Percentiles rank a stretch among this genome's conserved stretches.
Conservation (phyloP, 2,797 vertebrate genomes). For the Pygocentrus nattereri region DNA sequence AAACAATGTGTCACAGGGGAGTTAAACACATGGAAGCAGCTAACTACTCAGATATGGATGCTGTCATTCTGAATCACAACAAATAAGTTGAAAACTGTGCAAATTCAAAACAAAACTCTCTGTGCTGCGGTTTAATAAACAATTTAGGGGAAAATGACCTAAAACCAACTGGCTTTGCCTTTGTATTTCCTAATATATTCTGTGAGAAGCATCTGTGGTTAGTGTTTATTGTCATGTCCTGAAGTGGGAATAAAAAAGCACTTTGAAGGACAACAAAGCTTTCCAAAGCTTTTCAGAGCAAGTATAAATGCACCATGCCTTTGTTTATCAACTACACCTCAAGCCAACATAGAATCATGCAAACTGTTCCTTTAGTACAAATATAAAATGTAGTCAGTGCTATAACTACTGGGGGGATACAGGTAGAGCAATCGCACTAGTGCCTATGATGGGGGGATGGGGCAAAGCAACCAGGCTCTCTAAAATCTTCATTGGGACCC, state of each 20-base stretch:
- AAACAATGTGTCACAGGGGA: not conserved
- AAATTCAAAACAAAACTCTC: not conserved
- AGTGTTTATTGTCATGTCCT: not conserved
- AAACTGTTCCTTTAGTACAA: no score
- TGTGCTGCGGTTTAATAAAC: not conserved
- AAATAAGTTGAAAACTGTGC: not conserved
- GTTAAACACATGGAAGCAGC: not conserved
- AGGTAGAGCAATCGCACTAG: no score
- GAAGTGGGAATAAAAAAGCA: not conserved
- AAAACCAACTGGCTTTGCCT: not conserved
- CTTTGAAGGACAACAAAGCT: not conserved
- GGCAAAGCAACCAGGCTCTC: no score
- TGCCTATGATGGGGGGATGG: no score
- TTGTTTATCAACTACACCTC: no score
- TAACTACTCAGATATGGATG: not conserved
- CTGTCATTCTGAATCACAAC: not conserved
- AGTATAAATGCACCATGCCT: no score
- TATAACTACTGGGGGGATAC: no score
- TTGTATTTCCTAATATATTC: not conserved
- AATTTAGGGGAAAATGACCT: not conserved
- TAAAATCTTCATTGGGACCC: no score
- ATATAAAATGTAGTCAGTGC: no score
- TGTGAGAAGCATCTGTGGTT: not conserved
- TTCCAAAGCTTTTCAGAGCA: not conserved
- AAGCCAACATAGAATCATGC: no score